Percentiles rank a stretch among this genome's conserved stretches.
phyloP scores from a whole-genome alignment of 2,888 invertebrate species.

The Caenorhabditis sp. region DNA sequence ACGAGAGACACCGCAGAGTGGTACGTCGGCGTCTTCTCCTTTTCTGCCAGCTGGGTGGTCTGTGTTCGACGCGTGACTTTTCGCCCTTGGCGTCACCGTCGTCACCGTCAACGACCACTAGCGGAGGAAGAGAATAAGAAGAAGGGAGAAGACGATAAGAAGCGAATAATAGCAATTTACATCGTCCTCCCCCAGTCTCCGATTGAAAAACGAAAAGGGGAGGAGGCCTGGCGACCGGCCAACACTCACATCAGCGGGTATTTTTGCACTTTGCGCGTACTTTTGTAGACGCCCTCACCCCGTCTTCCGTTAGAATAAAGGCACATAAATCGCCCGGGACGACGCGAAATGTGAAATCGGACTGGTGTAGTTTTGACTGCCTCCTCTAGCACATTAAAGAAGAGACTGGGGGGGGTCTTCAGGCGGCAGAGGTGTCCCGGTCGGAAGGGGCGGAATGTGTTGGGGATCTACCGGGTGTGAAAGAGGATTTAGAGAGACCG shows the following conservation, averaged over 20 bases:
- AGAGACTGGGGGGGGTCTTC: constrained; percentile 24
- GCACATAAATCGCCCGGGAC: constrained; percentile 51
- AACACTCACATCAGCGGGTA: constrained; percentile 37
- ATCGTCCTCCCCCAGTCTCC: constrained; percentile 15
- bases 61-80: constrained; percentile 56
- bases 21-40: constrained; percentile 27
- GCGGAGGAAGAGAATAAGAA: constrained; percentile 1
- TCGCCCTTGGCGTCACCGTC: constrained; percentile 51
- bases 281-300: constrained; percentile 38
- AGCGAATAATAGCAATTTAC: constrained; percentile 55
- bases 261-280: constrained; percentile 53
- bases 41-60: constrained; percentile 47
- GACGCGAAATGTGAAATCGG: constrained; percentile 42
- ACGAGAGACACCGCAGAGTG: constrained; percentile 38
- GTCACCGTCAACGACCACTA: constrained; percentile 23
- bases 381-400: constrained; percentile 11
- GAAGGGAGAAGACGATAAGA: constrained; percentile 43
- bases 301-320: constrained; percentile 51
- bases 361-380: constrained; percentile 14
- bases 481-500: constrained; percentile 50
- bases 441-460: too few relatives aligned
- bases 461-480: constrained; percentile 43
- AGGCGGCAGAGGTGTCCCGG: background rate
- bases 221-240: constrained; percentile 41
- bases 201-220: constrained; percentile 28